phyloP scores from a whole-genome alignment of 2,113 vertebrate genomes.

The Corythaixoides concolor region DNA sequence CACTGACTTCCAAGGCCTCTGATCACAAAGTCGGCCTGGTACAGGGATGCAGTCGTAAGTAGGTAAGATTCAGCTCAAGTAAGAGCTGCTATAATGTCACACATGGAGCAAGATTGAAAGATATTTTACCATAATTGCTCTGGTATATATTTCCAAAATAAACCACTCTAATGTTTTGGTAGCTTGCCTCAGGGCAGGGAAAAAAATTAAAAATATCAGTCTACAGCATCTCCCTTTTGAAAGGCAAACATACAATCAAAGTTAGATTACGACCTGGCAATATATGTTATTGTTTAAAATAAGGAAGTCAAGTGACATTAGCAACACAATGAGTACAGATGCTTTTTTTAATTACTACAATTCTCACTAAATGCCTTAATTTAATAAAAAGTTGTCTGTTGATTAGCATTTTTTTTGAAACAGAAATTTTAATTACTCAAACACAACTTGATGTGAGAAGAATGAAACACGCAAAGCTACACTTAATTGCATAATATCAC shows the following conservation, averaged over 20 bases:
- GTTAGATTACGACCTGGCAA: background rate
- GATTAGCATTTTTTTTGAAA: background rate
- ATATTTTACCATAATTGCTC: background rate
- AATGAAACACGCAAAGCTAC: background rate
- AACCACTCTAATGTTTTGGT: background rate
- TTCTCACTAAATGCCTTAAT: background rate
- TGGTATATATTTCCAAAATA: background rate
- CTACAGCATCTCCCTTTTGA: background rate
- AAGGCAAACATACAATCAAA: background rate
- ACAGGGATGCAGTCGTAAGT: background rate
- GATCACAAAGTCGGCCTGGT: background rate
- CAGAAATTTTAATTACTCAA: background rate
- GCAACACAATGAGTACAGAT: background rate
- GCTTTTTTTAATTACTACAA: background rate
- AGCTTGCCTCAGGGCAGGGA: background rate
- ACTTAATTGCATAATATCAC: rapidly evolving
- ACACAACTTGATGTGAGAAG: background rate
- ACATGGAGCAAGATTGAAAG: background rate
- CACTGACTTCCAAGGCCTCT: background rate
- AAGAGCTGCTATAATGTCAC: background rate
- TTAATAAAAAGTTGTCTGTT: background rate
- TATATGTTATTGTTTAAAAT: background rate
- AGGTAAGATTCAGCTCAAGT: background rate
- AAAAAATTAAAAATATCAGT: background rate
- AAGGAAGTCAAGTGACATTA: background rate